A percentile compares a stretch with the other conserved stretches of the same genome.
phyloP scores from a whole-genome alignment of 1,140 invertebrate genomes.

The Cecropterus lyciades region DNA sequence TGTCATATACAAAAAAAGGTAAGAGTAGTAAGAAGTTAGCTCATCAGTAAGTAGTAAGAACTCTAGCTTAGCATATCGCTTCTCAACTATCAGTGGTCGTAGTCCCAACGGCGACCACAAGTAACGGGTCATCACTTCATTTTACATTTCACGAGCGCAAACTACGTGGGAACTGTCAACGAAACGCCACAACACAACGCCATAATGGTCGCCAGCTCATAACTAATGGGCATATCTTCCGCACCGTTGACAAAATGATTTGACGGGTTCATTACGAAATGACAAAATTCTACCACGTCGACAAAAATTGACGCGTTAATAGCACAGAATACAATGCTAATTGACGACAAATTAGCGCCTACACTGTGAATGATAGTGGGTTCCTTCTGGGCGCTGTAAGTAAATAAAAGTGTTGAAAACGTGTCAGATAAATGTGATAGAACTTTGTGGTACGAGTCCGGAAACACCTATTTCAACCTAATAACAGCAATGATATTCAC shows the following conservation, averaged over 20 bases:
- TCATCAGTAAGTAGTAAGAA: too few relatives aligned
- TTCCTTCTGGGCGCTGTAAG: neutral
- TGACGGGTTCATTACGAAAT: slow-evolving; percentile 12
- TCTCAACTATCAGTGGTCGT: neutral
- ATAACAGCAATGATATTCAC: too few relatives aligned
- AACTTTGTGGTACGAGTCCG: too few relatives aligned
- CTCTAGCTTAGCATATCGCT: neutral
- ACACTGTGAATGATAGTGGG: neutral
- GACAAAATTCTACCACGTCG: neutral
- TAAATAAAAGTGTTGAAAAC: neutral
- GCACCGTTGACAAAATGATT: slow-evolving; percentile 7
- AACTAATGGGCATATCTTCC: slow-evolving; percentile 14
- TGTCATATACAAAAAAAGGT: too few relatives aligned
- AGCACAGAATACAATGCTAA: neutral
- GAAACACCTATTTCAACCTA: too few relatives aligned
- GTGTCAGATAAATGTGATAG: too few relatives aligned
- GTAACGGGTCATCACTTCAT: slow-evolving; percentile 53
- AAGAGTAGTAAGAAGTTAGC: too few relatives aligned
- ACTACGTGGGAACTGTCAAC: slow-evolving; percentile 54
- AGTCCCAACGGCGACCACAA: slow-evolving; percentile 40
- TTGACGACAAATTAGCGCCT: neutral
- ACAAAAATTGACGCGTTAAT: neutral
- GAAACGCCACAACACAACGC: slow-evolving; percentile 23
- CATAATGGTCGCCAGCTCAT: slow-evolving; percentile 17
- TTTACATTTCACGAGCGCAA: slow-evolving; percentile 53